Evolutionary conservation across 2,113 vertebrate species (phyloP).

Genomic region (Egretta garzetta): DNA sequence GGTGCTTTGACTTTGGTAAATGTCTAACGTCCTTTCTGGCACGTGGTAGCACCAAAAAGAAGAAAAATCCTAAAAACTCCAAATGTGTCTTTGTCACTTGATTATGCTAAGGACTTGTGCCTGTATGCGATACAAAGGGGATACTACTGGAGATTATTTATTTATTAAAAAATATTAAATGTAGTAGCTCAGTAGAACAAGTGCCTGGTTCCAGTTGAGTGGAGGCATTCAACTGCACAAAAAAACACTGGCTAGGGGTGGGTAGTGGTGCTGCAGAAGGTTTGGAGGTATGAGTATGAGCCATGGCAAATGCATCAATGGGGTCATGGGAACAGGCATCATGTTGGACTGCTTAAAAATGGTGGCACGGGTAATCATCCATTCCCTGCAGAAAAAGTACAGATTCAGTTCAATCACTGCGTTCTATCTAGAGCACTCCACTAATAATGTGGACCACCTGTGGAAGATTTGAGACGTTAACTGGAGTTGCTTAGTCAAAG

Average conservation of each 20-base stretch:
- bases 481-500: not conserved
- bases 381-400: not conserved
- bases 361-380: not conserved
- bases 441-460: fast-evolving
- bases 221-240: not conserved
- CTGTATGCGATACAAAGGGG: not conserved
- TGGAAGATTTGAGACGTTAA: not conserved
- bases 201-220: not conserved
- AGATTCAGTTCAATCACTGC: not conserved
- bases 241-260: not conserved
- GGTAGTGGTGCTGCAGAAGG: not conserved
- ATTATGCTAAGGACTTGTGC: not conserved
- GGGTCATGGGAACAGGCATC: not conserved
- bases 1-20: not conserved
- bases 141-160: not conserved
- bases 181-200: not conserved
- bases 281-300: not conserved
- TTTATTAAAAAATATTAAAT: not conserved
- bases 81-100: not conserved
- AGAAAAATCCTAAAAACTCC: not conserved
- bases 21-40: not conserved
- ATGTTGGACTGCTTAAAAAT: not conserved
- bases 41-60: not conserved
- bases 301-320: not conserved
- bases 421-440: not conserved